Evolutionary conservation across 2,113 vertebrate genomes (phyloP), one percentile per base, ranked within the genome.

Genomic region (Oreochromis tanganicae): DNA sequence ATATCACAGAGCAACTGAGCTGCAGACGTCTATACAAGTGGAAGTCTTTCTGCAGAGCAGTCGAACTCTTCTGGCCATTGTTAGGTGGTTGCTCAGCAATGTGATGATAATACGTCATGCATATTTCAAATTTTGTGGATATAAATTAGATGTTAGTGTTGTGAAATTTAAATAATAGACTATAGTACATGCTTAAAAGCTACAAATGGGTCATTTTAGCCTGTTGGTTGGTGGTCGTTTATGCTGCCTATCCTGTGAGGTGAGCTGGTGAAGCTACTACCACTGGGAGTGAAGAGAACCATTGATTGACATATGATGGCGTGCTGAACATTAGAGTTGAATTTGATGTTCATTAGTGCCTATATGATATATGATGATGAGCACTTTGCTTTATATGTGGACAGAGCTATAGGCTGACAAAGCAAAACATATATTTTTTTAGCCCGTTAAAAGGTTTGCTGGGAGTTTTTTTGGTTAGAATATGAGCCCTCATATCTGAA

Each of bases 381-480:
- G 66, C 36, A 71, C 12, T 71, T 66, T 66, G 10, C 34, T 38
- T 24, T 71, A 71, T 24, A 71, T 9, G 21, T 71, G 9, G 57
- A 34, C 59, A 61, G 32, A 36, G 61, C 17, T n/a, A 36, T n/a
- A 66, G 61, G 61, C 17, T 66, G 0, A n/a, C 32, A 66, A 66
- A 12, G 61, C 17, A 66, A 66, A 66, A 66, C 9, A 66, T 12
- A n/a, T 36, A 36, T 24, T 38, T 66, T 66, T 36, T 66, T 63
- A 36, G 6, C 17, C 17, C 12, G 17, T 63, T 36, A 63, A 71
- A 71, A 24, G n/a, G 66, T 24, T 71, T 63, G 5, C n/a, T 63
- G 4, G 27, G 50, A 7, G 4, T 0, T 0, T 16, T 4, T 38
- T 43, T 17, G 5, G 68, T 11, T 48, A 17, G 41, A 24, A 48